phyloP scores from a whole-genome alignment of 2,797 vertebrate genomes.

The Pseudochirops corinnae region DNA sequence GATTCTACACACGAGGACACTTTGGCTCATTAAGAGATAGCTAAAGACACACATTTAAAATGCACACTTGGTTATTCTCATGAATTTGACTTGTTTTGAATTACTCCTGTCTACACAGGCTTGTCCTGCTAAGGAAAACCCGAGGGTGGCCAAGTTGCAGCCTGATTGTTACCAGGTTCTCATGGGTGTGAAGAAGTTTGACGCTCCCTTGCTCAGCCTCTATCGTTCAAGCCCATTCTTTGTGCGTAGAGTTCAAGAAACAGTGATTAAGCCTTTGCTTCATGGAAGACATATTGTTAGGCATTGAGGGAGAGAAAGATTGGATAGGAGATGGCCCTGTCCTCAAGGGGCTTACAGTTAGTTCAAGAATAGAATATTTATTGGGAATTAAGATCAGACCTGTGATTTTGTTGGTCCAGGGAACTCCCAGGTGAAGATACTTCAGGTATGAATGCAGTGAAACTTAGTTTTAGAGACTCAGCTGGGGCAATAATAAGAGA shows the following conservation, averaged over 20 bases:
- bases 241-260: background rate
- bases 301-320: background rate
- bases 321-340: background rate
- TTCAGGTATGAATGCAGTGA: background rate
- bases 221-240: conserved; percentile 33
- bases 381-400: background rate
- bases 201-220: conserved; percentile 33
- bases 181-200: conserved; percentile 58
- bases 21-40: background rate
- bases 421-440: no score
- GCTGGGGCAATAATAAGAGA: no score
- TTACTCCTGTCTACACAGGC: conserved; percentile 32
- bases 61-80: conserved; percentile 29
- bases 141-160: conserved; percentile 7
- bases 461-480: background rate
- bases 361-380: background rate
- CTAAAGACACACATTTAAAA: background rate
- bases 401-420: background rate
- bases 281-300: background rate
- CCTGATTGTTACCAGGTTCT: conserved; percentile 40
- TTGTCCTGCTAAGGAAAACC: conserved; percentile 24
- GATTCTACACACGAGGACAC: background rate
- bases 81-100: conserved; percentile 15
- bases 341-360: background rate
- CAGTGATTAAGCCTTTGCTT: background rate